phyloP scores from a whole-genome alignment of 2,797 vertebrate species.

The Mormyrus hasselquistii region DNA sequence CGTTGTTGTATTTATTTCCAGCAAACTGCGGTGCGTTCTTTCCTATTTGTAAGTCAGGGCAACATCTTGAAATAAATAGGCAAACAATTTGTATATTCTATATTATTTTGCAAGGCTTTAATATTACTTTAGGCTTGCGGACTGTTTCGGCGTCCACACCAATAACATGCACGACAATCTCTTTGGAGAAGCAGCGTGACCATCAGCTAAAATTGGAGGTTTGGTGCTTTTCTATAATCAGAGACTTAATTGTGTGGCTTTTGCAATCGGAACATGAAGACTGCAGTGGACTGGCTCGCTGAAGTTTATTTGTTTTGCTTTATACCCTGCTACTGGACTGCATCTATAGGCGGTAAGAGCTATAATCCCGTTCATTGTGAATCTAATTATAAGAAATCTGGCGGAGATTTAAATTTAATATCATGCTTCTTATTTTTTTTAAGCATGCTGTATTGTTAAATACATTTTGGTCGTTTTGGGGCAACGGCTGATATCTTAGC shows the following conservation, averaged over 20 bases:
- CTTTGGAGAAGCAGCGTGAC: neutral
- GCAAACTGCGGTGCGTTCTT: neutral
- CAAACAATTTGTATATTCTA: neutral
- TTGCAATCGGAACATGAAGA: slow-evolving; percentile 19
- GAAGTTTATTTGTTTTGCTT: slow-evolving; percentile 6
- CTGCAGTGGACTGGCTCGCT: neutral
- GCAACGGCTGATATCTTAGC: neutral
- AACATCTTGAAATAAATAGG: neutral
- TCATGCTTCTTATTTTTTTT: neutral
- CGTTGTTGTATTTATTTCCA: neutral
- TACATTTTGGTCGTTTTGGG: neutral
- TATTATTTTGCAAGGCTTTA: neutral
- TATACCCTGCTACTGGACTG: slow-evolving; percentile 13
- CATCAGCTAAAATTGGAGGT: neutral
- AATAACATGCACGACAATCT: too few relatives aligned
- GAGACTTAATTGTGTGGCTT: neutral
- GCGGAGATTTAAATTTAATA: neutral
- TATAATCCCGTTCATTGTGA: neutral
- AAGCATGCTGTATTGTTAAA: neutral
- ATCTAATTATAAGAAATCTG: neutral
- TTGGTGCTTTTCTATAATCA: neutral
- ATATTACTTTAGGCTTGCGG: neutral
- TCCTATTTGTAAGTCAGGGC: neutral
- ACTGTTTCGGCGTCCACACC: neutral
- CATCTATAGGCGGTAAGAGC: slow-evolving; percentile 11